Conservation (phyloP, 2,113 vertebrate genomes). For the Sinocyclocheilus anshuiensis region DNA sequence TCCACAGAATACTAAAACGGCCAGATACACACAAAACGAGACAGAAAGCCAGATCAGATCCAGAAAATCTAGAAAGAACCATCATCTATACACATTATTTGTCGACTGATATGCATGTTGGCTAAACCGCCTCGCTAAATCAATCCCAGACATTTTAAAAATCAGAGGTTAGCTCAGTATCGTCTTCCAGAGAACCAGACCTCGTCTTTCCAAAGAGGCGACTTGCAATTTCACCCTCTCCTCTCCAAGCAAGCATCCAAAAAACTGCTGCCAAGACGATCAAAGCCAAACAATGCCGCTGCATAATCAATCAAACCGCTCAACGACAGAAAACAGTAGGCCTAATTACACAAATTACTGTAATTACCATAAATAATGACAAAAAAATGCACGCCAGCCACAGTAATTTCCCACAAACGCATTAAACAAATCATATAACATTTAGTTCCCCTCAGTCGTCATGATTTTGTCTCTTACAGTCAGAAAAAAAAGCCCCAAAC, state of each 20-base stretch:
- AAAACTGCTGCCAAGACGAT: conserved; percentile 23
- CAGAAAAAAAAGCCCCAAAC: conserved; percentile 45
- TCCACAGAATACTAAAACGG: background rate
- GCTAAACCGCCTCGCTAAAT: background rate
- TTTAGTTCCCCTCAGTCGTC: conserved; percentile 7
- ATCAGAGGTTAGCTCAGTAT: background rate
- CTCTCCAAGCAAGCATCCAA: background rate
- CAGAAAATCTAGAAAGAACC: background rate
- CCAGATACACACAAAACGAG: background rate
- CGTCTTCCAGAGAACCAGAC: background rate
- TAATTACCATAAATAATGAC: conserved; percentile 14
- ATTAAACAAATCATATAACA: background rate
- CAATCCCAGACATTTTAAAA: conserved; percentile 1
- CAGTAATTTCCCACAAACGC: background rate
- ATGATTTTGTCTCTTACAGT: background rate
- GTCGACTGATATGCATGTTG: background rate
- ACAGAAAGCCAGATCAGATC: background rate
- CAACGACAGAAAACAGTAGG: background rate
- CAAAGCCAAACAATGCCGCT: background rate
- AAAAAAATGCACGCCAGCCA: background rate
- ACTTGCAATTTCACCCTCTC: background rate
- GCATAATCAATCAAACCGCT: conserved; percentile 3
- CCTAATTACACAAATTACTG: background rate
- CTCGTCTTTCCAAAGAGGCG: background rate
- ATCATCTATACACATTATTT: background rate